A percentile compares a stretch with the other conserved stretches of the same genome.
Conservation (phyloP, 2,113 vertebrate genomes). For the Indicator indicator region DNA sequence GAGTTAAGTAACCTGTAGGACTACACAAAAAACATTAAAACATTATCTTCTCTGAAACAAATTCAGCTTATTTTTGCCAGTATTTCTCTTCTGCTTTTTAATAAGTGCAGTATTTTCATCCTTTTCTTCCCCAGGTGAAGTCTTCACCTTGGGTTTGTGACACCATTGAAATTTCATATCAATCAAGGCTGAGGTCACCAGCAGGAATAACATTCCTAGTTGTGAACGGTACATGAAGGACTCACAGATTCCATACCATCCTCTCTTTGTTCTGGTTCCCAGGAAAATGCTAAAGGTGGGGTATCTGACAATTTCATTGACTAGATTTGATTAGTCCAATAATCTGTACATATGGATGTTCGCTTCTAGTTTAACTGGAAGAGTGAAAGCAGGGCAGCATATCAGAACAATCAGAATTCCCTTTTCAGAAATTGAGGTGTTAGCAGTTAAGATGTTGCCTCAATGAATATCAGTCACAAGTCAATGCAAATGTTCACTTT, state of each 20-base stretch:
- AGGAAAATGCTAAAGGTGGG: not conserved
- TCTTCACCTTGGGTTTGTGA: conserved; percentile 15
- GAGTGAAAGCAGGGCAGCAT: not conserved
- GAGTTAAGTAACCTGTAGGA: not conserved
- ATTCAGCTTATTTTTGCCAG: not conserved
- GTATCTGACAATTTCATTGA: conserved; percentile 37
- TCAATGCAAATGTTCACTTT: conserved; percentile 32
- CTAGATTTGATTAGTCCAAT: conserved; percentile 9
- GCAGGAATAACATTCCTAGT: not conserved
- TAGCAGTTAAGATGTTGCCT: not conserved
- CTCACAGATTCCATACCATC: not conserved
- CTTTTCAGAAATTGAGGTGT: not conserved
- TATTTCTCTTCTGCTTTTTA: not conserved
- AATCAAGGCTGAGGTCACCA: conserved; percentile 36
- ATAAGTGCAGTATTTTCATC: not conserved
- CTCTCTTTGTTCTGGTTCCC: conserved; percentile 30
- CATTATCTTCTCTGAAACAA: not conserved
- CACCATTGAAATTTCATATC: not conserved
- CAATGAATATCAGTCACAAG: not conserved
- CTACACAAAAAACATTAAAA: not conserved
- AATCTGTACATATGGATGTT: not conserved
- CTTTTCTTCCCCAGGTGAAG: not conserved
- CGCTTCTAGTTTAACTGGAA: not conserved
- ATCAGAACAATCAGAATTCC: conserved; percentile 18
- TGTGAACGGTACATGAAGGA: not conserved